A percentile compares a stretch with the other conserved stretches of the same genome.
These are phyloP conservation scores for Leptopilina clavipes DNA, from an alignment of 1,140 invertebrate genomes.

Conservation along the genomic window DNA sequence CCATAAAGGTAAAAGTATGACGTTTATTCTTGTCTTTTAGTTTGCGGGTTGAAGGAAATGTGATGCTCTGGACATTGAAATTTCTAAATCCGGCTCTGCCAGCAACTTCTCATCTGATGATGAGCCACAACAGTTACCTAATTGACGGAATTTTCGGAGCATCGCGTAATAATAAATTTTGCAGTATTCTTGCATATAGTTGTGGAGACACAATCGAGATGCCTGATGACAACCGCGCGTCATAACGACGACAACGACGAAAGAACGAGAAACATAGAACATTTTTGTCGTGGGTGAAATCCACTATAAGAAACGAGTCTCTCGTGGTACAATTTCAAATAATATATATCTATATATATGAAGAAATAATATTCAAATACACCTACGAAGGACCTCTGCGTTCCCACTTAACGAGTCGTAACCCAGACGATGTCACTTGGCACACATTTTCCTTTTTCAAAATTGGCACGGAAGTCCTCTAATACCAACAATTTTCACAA, in stretches of 20 bases:
- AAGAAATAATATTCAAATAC: neutral
- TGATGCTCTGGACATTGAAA: constrained; percentile 12
- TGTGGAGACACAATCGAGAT: neutral
- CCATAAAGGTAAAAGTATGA: constrained; percentile 4
- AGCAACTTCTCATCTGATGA: neutral
- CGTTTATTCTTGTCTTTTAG: constrained; percentile 17
- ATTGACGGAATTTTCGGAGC: constrained; percentile 29
- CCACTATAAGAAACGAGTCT: neutral
- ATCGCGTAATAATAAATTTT: constrained; percentile 30
- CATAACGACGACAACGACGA: neutral
- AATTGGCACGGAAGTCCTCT: constrained; percentile 57
- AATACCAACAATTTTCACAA: constrained; percentile 47
- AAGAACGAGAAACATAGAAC: neutral
- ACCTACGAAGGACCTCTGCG: constrained; percentile 40
- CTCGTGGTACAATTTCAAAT: neutral
- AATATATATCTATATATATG: too few species aligned
- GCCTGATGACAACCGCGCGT: constrained; percentile 9
- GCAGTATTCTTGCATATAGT: neutral
- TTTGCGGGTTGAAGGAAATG: neutral
- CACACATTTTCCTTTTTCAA: constrained; percentile 54
- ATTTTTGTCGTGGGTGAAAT: constrained; percentile 23
- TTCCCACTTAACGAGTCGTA: constrained; percentile 58
- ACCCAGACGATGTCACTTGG: constrained; percentile 54
- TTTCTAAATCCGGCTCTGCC: constrained; percentile 17
- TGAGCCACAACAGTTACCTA: neutral